Base-by-base conservation (phyloP, 2,888 invertebrate species). In the Sphaerophoria taeniata region DNA sequence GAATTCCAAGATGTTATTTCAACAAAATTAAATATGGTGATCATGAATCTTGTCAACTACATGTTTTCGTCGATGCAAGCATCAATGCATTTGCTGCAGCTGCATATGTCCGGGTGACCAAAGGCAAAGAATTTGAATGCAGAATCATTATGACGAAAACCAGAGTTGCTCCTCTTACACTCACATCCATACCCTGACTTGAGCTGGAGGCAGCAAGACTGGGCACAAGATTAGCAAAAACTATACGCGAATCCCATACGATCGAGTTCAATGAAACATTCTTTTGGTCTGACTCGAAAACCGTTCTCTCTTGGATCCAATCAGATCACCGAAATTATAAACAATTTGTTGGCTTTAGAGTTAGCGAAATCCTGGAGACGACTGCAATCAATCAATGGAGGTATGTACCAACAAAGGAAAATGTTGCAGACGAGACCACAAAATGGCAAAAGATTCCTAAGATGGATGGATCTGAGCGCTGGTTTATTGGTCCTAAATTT, bases 231-330 rank as follows among this genome's bases (percentile, higher is more conserved):
- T 33, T n/a, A 33, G 55, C 55, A 3, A 55, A 3, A 12, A 31
- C 55, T 12, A 55, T 55, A 0, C 6, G 3, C 4, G 3, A 55
- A 53, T 11, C 74, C 86, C 12, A 77, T 31, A 53, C 63, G 4
- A 43, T 88, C 7, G 49, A 67, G 0, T 76, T 88, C 51, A 34
- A 31, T 3, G n/a, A 56, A 9, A 82, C 6, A 0, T n/a, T 69
- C n/a, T 88, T 87, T 67, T 89, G 88, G 89, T 75, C 88, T 0
- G 88, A 89, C 47, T 89, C 89, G 0, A 87, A 69, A 58, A 88
- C 9, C 6, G 88, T 88, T 7, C 51, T 89, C 9, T 70, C 63
- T 14, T 89, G 88, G 89, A 58, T 89, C n/a, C 69, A 65, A 51
- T 87, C 87, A 6, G 87, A 88, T 24, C 78, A 80, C 0, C 74